phyloP scores from a whole-genome alignment of 2,113 vertebrate species.

The Dasyprocta punctata region DNA sequence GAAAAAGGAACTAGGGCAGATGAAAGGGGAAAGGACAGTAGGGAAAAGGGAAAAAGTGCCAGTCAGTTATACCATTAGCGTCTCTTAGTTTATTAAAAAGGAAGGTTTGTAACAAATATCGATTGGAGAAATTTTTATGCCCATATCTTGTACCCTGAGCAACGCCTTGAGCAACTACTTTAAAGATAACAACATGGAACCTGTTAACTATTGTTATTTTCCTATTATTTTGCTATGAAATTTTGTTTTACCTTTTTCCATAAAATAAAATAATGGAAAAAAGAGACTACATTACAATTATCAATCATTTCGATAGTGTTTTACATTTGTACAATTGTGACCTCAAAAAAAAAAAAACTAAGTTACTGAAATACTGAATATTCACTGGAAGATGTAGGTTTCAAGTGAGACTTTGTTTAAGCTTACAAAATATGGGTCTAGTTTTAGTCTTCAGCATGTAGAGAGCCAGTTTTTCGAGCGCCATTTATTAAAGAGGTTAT shows the following conservation, averaged over 20 bases:
- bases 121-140: not conserved
- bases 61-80: not conserved
- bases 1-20: not conserved
- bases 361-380: not conserved
- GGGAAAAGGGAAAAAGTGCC: not conserved
- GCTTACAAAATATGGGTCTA: not conserved
- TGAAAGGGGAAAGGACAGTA: not conserved
- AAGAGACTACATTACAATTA: conserved; percentile 1
- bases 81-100: not conserved
- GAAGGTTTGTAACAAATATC: not conserved
- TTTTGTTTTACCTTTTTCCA: not conserved
- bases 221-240: not conserved
- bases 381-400: not conserved
- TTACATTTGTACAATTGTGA: conserved; percentile 62
- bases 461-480: no score
- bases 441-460: no score
- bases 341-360: conserved; percentile 3
- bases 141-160: not conserved
- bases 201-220: not conserved
- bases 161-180: not conserved
- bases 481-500: no score
- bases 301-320: conserved; percentile 53
- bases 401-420: not conserved
- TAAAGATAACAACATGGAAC: not conserved
- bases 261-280: not conserved